Base-by-base conservation (phyloP, 1,140 invertebrate genomes). In the Trichonephila clavata region DNA sequence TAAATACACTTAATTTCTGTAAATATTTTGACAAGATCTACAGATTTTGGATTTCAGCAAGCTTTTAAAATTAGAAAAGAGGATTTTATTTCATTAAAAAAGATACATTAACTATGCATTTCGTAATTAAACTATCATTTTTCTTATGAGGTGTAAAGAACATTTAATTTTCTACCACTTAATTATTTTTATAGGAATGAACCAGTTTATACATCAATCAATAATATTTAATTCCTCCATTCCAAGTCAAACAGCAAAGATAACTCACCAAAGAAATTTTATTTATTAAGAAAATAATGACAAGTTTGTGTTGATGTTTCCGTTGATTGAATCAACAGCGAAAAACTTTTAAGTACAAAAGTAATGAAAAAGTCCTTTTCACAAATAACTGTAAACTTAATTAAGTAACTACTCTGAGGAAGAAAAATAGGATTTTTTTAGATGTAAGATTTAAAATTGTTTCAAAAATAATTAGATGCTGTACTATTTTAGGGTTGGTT, bases 261-360 rank as follows among this genome's bases (percentile, higher is more conserved):
- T 27, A 18, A 32, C 16, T 32, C 24, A 77, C 3, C 3, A 77
- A 77, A 77, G 2, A 13, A 32, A 6, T 32, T 77, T 39, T 18
- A 32, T 39, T 32, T 32, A 18, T 7, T 39, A 77, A 20, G 71
- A 77, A 32, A 32, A 18, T 13, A 6, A 27, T 21, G 14, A 18
- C n/a, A 4, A 16, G 1, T 32, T 14, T 32, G n/a, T 71, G 16
- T 71, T 32, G 21, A 14, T 39, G 32, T 24, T 18, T 39, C 14
- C 32, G 16, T 18, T 32, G 71, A 77, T 77, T 77, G 27, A 32
- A 2, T 77, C 16, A 18, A 2, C 1, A 14, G 5, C 14, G 71
- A 18, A 77, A 50, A 77, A 77, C 71, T 77, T 77, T 39, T 77
- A 77, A 77, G 71, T 32, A 77, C 18, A 77, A 39, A 77, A 32